Evolutionary conservation across 2,797 vertebrate species (phyloP).

Genomic region (Cygnus olor): DNA sequence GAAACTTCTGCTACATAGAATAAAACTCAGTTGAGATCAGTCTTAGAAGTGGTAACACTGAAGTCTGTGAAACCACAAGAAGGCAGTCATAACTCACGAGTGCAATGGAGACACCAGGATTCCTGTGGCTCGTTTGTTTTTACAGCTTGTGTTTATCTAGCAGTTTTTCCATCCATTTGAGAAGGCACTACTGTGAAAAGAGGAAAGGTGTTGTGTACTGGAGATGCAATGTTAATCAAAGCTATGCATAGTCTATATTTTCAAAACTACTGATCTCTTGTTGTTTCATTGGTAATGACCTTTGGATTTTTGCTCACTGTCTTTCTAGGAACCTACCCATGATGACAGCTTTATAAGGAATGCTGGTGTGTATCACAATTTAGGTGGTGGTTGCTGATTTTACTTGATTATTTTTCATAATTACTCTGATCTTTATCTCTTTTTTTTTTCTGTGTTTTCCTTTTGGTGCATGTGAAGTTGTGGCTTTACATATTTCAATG

Average conservation of each 20-base stretch:
- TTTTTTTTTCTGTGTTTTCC: neutral
- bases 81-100: conserved; percentile 33
- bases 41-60: conserved; percentile 29
- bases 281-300: neutral
- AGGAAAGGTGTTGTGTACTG: neutral
- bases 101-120: neutral
- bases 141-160: neutral
- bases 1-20: neutral
- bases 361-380: neutral
- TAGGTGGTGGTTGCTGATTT: neutral
- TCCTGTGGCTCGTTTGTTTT: conserved; percentile 42
- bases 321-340: neutral
- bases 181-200: neutral
- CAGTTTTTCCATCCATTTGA: neutral
- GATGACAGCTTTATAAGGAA: neutral
- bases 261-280: neutral
- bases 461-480: neutral
- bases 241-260: neutral
- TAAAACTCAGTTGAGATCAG: neutral
- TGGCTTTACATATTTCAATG: neutral
- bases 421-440: neutral
- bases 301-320: neutral
- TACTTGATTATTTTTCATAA: neutral
- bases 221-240: neutral
- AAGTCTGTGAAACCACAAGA: conserved; percentile 26